Base-by-base conservation (phyloP, 2,888 invertebrate species). In the Salticus scenicus region DNA sequence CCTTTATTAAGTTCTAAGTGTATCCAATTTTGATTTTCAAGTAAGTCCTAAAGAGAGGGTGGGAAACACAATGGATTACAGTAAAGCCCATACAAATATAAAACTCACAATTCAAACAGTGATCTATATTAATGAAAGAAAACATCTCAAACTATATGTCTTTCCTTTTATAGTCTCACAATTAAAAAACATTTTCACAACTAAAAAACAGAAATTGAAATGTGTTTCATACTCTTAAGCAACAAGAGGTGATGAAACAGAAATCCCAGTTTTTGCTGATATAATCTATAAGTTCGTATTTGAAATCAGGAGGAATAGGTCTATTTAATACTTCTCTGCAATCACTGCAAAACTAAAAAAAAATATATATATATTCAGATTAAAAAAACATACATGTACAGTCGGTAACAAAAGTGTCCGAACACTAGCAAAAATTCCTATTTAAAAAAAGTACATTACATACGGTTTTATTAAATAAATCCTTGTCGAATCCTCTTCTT, bases 1-100 rank as follows among this genome's bases (percentile, higher is more conserved):
- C 28, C n/a, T 17, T 24, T 41, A 24, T 70, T 70, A 28, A 70
- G 20, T 27, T 70, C 70, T 2, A 70, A 42, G 28, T 70, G 70
- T 42, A 70, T 17, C 70, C 70, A 70, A 1, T 41, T 70, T 31
- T 41, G 5, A 17, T 70, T 28, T 28, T 42, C 17, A 14, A 70
- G 17, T 27, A 42, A 42, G 24, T 41, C 17, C 70, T 70, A 47
- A 47, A 47, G 47, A 12, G 2, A 47, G 47, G n/a, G 2, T 10
- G 2, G 10, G 17, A 47, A 47, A 17, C 47, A 37, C 7, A 8
- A 37, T 8, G 12, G 7, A 12, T 2, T 47, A 47, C n/a, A 10
- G 12, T 14, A 14, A n/a, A 47, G 17, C 12, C 10, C 17, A 14
- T 14, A 47, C 47, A 47, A 12, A 12, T 47, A 47, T 17, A 47